These are phyloP conservation scores for Diabrotica virgifera DNA, from an alignment of 1,140 invertebrate genomes.

Conservation along the genomic window DNA sequence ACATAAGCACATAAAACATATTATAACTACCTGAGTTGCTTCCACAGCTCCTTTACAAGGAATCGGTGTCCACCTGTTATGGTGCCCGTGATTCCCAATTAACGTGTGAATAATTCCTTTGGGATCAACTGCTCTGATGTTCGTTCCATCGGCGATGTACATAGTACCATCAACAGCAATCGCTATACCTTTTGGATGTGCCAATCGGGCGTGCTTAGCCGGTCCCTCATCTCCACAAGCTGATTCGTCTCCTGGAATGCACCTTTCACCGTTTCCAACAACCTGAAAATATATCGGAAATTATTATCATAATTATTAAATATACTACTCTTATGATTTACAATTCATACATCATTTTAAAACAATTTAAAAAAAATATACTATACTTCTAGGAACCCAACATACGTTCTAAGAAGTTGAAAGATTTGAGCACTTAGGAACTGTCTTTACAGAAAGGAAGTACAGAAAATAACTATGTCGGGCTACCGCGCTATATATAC, in stretches of 20 bases:
- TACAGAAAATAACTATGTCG: no score
- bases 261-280: slow-evolving; percentile 93
- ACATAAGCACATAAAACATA: neutral
- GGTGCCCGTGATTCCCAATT: slow-evolving; percentile 88
- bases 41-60: slow-evolving; percentile 79
- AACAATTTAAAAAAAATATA: no score
- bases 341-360: no score
- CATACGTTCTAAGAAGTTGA: no score
- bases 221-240: slow-evolving; percentile 92
- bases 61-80: slow-evolving; percentile 86
- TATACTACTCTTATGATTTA: no score
- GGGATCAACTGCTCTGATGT: slow-evolving; percentile 86
- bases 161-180: slow-evolving; percentile 88
- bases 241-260: slow-evolving; percentile 84
- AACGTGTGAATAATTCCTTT: slow-evolving; percentile 92
- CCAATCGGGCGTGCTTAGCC: slow-evolving; percentile 84
- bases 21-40: slow-evolving; percentile 56
- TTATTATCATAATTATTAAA: neutral
- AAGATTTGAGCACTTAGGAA: no score
- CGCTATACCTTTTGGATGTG: slow-evolving; percentile 95
- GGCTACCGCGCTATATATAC: no score
- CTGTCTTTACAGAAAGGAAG: no score
- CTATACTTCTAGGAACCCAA: no score
- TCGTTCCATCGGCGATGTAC: slow-evolving; percentile 93
- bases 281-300: slow-evolving; percentile 51